Conservation (phyloP, 1,140 invertebrate species). For the Drosophila lacteicornis region DNA sequence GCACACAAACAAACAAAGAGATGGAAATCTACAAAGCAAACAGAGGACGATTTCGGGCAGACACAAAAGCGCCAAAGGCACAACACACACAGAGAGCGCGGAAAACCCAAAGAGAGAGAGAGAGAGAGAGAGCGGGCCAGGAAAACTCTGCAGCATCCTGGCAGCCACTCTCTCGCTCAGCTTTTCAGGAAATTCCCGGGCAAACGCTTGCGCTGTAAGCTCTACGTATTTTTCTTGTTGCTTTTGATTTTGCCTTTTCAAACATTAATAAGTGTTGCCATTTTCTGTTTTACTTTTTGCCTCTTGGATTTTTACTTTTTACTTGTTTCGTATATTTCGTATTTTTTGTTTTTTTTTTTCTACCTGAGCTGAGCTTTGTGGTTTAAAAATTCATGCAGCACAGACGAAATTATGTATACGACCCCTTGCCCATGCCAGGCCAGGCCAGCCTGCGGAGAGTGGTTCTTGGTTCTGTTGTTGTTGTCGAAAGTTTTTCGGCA, state of each 20-base stretch:
- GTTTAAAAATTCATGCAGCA: slow-evolving; percentile 79
- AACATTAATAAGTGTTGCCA: slow-evolving; percentile 82
- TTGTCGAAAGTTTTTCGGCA: slow-evolving; percentile 66
- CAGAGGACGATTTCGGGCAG: slow-evolving; percentile 51
- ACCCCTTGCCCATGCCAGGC: slow-evolving; percentile 44
- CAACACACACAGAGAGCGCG: slow-evolving; percentile 54
- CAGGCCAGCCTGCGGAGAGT: too few relatives aligned
- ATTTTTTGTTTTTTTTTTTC: slow-evolving; percentile 25
- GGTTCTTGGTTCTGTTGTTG: slow-evolving; percentile 15
- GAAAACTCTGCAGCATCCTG: slow-evolving; percentile 50
- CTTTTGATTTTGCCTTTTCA: slow-evolving; percentile 54
- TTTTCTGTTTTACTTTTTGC: slow-evolving; percentile 55
- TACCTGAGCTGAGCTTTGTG: slow-evolving; percentile 60
- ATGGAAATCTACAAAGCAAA: slow-evolving; percentile 80
- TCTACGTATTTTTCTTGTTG: slow-evolving; percentile 47
- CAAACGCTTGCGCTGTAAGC: slow-evolving; percentile 79
- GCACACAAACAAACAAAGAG: slow-evolving; percentile 46
- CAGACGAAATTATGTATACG: slow-evolving; percentile 81
- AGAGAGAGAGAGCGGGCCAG: slow-evolving; percentile 4
- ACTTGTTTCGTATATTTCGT: not conserved
- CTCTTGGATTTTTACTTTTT: slow-evolving; percentile 47
- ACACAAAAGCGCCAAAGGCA: slow-evolving; percentile 67
- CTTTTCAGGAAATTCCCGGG: slow-evolving; percentile 78
- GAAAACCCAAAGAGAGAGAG: slow-evolving; percentile 1
- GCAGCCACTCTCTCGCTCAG: slow-evolving; percentile 9